phyloP scores from a whole-genome alignment of 2,797 vertebrate genomes.

The Thripadectes ignobilis region DNA sequence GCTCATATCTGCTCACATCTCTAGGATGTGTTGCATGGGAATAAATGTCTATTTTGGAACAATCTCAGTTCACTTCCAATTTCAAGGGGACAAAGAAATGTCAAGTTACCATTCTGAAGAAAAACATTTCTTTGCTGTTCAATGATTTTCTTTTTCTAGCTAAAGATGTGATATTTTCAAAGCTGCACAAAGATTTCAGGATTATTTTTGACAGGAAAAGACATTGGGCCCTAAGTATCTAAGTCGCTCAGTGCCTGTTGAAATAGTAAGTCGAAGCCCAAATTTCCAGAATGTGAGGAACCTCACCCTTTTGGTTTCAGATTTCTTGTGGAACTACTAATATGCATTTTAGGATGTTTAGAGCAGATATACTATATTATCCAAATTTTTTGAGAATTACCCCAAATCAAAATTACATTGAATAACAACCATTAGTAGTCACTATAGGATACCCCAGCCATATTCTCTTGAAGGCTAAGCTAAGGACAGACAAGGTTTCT shows the following conservation, averaged over 20 bases:
- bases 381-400: neutral
- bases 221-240: neutral
- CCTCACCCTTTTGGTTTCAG: neutral
- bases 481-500: neutral
- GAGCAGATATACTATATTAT: neutral
- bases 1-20: neutral
- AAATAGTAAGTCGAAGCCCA: neutral
- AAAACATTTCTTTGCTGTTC: neutral
- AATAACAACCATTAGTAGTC: neutral
- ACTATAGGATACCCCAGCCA: neutral
- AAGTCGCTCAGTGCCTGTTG: neutral
- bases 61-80: neutral
- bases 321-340: neutral
- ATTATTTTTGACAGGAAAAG: neutral
- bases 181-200: neutral
- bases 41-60: neutral
- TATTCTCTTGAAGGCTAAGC: neutral
- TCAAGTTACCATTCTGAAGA: neutral
- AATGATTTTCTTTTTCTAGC: neutral
- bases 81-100: neutral
- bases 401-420: neutral
- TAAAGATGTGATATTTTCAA: neutral
- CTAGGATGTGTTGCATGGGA: neutral
- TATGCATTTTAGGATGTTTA: neutral
- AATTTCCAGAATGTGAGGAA: neutral